Conservation (phyloP, 2,888 invertebrate genomes). For the Oligia latruncula region DNA sequence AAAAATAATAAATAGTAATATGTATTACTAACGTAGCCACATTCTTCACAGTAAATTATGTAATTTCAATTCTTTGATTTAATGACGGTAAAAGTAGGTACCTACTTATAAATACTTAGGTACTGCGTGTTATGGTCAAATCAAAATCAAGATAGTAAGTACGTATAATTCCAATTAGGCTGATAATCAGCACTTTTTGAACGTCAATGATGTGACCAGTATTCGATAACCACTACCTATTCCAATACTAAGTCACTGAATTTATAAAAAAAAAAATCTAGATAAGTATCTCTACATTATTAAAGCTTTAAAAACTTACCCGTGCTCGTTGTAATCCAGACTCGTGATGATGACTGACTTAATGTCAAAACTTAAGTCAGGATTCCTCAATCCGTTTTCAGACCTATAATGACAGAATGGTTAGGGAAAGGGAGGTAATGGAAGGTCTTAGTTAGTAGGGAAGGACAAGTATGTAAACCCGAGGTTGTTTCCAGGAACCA, state of each 20-base stretch:
- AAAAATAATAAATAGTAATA: background rate
- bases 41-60: conserved; percentile 2
- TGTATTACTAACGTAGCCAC: conserved; percentile 1
- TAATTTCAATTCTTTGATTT: background rate
- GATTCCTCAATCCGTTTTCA: conserved; percentile 66
- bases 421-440: conserved; percentile 33
- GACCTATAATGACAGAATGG: conserved; percentile 68
- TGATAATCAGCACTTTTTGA: background rate
- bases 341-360: conserved; percentile 70
- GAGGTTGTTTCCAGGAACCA: background rate
- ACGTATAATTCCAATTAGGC: background rate
- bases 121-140: background rate
- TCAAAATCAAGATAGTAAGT: background rate
- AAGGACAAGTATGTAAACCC: background rate
- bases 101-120: background rate
- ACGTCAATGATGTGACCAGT: background rate
- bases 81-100: background rate
- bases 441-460: background rate
- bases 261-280: background rate
- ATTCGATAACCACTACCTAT: background rate
- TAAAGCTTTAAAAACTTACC: conserved; percentile 36
- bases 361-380: conserved; percentile 61
- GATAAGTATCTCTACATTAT: background rate
- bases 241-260: background rate
- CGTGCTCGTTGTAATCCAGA: conserved; percentile 40